phyloP scores from a whole-genome alignment of 2,797 vertebrate species.

The Podarcis lilfordi region DNA sequence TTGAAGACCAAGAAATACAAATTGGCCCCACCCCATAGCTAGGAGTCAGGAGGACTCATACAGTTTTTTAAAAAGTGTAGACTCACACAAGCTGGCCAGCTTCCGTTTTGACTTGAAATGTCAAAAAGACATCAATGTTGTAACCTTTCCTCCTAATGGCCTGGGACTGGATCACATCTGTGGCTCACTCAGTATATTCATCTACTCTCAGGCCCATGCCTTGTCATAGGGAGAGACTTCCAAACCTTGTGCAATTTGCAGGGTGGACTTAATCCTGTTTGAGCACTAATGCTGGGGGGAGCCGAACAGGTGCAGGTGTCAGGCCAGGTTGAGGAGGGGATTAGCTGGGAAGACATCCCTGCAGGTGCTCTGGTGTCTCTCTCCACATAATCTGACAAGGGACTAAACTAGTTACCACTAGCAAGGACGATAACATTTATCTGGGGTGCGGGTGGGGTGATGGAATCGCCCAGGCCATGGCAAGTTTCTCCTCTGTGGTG shows the following conservation, averaged over 20 bases:
- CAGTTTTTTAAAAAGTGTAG: too few relatives aligned
- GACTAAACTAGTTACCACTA: constrained; percentile 3
- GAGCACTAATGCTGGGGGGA: background rate
- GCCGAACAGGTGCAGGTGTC: constrained; percentile 10
- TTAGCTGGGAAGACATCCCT: background rate
- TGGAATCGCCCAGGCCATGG: background rate
- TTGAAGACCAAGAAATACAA: too few relatives aligned
- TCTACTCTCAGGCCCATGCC: background rate
- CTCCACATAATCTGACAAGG: background rate
- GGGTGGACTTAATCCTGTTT: background rate
- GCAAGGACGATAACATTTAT: background rate
- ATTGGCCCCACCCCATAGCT: too few relatives aligned
- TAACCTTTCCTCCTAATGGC: too few relatives aligned
- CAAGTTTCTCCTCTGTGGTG: background rate
- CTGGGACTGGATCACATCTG: background rate
- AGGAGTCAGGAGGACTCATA: too few relatives aligned
- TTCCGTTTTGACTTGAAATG: too few relatives aligned
- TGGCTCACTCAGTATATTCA: background rate
- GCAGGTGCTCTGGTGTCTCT: background rate
- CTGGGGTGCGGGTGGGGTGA: background rate
- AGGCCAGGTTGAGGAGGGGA: background rate
- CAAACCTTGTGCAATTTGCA: background rate
- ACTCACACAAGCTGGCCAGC: too few relatives aligned
- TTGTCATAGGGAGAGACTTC: background rate
- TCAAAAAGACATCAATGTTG: too few relatives aligned